phyloP scores from a whole-genome alignment of 2,113 vertebrate genomes.

The Heteronetta atricapilla region DNA sequence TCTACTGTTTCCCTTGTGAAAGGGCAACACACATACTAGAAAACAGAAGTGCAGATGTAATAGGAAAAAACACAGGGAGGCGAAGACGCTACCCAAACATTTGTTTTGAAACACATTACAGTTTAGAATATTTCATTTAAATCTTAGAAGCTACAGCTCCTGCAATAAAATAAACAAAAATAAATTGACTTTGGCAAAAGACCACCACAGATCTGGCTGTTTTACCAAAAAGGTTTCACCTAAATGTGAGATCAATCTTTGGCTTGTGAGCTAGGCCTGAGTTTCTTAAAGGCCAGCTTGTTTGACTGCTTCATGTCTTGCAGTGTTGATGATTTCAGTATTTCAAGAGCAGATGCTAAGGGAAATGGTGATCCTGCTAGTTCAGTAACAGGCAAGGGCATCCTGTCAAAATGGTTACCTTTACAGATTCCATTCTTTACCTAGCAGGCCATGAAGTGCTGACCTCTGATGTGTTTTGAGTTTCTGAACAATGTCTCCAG shows the following conservation, averaged over 20 bases:
- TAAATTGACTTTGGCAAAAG: constrained; percentile 7
- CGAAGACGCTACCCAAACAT: not conserved
- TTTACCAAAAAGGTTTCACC: constrained; percentile 26
- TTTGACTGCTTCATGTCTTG: constrained; percentile 37
- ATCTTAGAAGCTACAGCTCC: not conserved
- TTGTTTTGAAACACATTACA: constrained; percentile 21
- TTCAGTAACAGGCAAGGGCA: not conserved
- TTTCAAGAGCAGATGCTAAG: constrained; percentile 45
- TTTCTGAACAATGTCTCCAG: constrained; percentile 34
- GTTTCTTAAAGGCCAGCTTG: constrained; percentile 57
- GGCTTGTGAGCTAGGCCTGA: not conserved
- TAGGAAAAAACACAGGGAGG: not conserved
- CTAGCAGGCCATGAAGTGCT: not conserved
- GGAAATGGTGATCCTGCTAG: constrained; percentile 32
- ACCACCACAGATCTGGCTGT: not conserved
- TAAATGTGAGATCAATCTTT: constrained; percentile 41
- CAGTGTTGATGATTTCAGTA: constrained; percentile 40
- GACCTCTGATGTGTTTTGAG: constrained; percentile 26
- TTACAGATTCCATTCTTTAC: constrained; percentile 36
- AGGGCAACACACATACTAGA: not conserved
- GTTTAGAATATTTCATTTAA: constrained; percentile 13
- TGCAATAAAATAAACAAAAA: constrained; percentile 26
- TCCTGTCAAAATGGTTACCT: constrained; percentile 34
- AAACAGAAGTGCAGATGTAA: not conserved
- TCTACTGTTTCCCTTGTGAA: not conserved